These are phyloP conservation scores for Columba guinea DNA, from an alignment of 2,797 vertebrate genomes.

Conservation along the genomic window DNA sequence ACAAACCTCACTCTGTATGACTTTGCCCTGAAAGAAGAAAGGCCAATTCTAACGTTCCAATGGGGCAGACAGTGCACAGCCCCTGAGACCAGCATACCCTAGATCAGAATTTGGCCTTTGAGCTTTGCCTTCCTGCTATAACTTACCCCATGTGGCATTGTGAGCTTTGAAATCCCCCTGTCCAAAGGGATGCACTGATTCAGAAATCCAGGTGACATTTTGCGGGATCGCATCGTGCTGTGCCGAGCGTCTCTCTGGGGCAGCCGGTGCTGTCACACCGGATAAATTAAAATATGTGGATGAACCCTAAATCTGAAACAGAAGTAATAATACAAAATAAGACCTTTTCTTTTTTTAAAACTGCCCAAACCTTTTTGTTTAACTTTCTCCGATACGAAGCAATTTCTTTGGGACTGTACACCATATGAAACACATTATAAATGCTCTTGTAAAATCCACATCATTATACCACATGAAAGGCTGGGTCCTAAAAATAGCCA, in stretches of 20 bases:
- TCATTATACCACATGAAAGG: slow-evolving; percentile 83
- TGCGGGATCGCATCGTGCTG: neutral
- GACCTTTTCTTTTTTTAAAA: neutral
- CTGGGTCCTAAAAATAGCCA: slow-evolving; percentile 80
- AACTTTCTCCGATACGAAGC: slow-evolving; percentile 58
- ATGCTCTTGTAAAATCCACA: slow-evolving; percentile 82
- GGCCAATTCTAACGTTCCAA: neutral
- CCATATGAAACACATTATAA: slow-evolving; percentile 82
- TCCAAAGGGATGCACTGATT: neutral
- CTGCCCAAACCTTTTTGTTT: neutral
- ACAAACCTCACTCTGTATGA: neutral
- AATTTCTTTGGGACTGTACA: slow-evolving; percentile 56
- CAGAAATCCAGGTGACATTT: neutral
- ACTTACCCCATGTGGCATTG: neutral
- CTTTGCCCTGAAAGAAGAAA: neutral
- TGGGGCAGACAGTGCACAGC: neutral
- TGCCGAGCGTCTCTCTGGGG: neutral
- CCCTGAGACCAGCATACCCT: neutral
- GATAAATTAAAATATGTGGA: neutral
- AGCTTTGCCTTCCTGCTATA: neutral
- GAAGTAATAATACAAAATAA: neutral
- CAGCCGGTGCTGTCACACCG: neutral
- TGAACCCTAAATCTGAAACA: neutral
- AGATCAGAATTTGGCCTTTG: neutral
- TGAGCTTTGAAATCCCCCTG: neutral